A percentile compares a stretch with the other conserved stretches of the same genome.
These are phyloP conservation scores for Pimephales promelas DNA, from an alignment of 2,113 vertebrate genomes.

Conservation along the genomic window DNA sequence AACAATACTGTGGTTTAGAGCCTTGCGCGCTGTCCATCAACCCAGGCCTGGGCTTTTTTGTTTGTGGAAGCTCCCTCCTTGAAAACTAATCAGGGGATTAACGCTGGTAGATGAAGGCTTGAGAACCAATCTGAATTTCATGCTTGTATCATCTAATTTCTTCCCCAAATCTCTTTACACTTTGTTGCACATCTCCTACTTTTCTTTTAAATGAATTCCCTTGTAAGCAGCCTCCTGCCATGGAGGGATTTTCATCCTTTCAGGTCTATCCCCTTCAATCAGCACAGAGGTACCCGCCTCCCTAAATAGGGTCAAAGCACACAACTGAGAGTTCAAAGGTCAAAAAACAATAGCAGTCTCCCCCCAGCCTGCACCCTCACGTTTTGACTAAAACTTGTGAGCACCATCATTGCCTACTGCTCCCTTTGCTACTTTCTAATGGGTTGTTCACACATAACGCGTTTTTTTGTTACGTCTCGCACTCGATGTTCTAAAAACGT, in stretches of 20 bases:
- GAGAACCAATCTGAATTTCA: constrained; percentile 47
- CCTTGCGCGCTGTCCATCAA: constrained; percentile 18
- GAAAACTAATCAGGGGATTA: constrained; percentile 59
- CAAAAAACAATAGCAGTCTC: constrained; percentile 54
- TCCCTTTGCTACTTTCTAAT: constrained; percentile 38
- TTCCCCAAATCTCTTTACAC: constrained; percentile 32
- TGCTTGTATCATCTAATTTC: constrained; percentile 55
- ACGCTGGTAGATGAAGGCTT: constrained; percentile 38
- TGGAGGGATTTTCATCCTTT: constrained; percentile 54
- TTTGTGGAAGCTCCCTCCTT: constrained; percentile 48
- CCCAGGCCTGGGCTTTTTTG: constrained; percentile 32
- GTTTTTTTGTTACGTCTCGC: background rate
- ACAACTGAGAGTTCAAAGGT: constrained; percentile 48
- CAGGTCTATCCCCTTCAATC: constrained; percentile 47
- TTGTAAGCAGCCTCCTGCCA: constrained; percentile 49
- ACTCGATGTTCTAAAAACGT: too few species aligned
- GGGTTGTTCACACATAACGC: background rate
- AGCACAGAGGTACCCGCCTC: constrained; percentile 28
- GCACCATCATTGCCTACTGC: background rate
- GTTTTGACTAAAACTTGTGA: constrained; percentile 42
- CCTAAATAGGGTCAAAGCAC: constrained; percentile 50
- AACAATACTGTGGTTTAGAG: constrained; percentile 34
- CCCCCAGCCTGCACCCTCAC: constrained; percentile 27
- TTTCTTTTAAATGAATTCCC: constrained; percentile 54
- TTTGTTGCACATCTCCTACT: constrained; percentile 41